These are phyloP conservation scores for Cheilosia vulpina DNA, from an alignment of 2,888 invertebrate genomes.

Conservation along the genomic window DNA sequence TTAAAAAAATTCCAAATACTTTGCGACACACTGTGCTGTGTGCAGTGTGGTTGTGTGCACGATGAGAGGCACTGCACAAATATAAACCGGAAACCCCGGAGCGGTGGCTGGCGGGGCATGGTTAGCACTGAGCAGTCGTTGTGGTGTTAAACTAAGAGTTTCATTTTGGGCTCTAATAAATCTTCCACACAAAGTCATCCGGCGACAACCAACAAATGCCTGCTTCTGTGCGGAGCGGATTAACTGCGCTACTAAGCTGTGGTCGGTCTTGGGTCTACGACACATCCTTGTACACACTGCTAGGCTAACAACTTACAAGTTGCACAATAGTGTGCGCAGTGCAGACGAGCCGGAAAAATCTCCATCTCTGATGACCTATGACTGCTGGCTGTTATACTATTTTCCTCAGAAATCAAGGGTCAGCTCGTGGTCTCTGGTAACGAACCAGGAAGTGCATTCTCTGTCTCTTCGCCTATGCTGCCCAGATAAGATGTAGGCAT, in stretches of 20 bases:
- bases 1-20: constrained; percentile 51
- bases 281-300: constrained; percentile 58
- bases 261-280: constrained; percentile 39
- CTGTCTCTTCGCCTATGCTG: constrained; percentile 50
- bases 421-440: constrained; percentile 73
- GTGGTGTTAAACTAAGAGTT: constrained; percentile 63
- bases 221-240: constrained; percentile 65
- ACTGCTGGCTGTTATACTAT: constrained; percentile 70
- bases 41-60: constrained; percentile 3
- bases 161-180: constrained; percentile 69
- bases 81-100: constrained; percentile 62
- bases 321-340: not conserved
- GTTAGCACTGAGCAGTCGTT: constrained; percentile 5
- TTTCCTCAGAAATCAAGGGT: constrained; percentile 71
- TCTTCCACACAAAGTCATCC: constrained; percentile 63
- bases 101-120: no score
- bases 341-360: constrained; percentile 39
- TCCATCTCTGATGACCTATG: constrained; percentile 73
- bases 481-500: constrained; percentile 71
- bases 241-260: constrained; percentile 65
- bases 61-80: constrained; percentile 44
- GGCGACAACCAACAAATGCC: constrained; percentile 49
- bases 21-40: constrained; percentile 44
- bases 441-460: constrained; percentile 72
- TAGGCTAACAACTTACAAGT: constrained; percentile 57